Percentiles rank a stretch among this genome's conserved stretches.
phyloP scores from a whole-genome alignment of 2,888 invertebrate genomes.

The Diarsia mendica region DNA sequence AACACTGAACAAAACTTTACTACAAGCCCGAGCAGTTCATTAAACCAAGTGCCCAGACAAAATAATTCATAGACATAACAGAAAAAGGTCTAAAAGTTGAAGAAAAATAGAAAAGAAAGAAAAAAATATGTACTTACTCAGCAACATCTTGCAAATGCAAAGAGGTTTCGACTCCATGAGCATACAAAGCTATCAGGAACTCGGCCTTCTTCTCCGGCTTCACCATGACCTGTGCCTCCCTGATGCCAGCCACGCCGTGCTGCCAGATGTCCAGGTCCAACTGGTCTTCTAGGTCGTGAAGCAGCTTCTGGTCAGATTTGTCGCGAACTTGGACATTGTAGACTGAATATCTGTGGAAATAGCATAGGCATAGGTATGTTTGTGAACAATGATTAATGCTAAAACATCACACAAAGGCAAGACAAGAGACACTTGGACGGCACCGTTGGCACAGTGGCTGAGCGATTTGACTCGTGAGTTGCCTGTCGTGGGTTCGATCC shows the following conservation, averaged over 20 bases:
- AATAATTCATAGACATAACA: background rate
- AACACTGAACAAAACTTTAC: background rate
- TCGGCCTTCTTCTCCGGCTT: slow-evolving; percentile 62
- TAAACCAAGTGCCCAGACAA: background rate
- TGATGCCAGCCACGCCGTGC: slow-evolving; percentile 66
- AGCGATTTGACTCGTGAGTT: too few species aligned
- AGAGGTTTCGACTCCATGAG: slow-evolving; percentile 66
- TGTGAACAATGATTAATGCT: background rate
- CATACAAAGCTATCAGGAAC: slow-evolving; percentile 69
- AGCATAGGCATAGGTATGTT: background rate
- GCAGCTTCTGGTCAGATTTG: slow-evolving; percentile 59
- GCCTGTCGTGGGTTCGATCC: too few species aligned
- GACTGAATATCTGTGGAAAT: slow-evolving; percentile 70
- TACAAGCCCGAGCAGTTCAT: background rate
- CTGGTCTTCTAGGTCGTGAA: slow-evolving; percentile 51
- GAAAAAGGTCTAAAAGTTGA: background rate
- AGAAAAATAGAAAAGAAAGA: too few species aligned
- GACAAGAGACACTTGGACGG: too few species aligned
- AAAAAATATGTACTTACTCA: slow-evolving; percentile 62
- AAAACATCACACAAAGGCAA: background rate
- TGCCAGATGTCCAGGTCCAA: slow-evolving; percentile 75
- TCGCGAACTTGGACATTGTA: slow-evolving; percentile 69
- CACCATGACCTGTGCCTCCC: slow-evolving; percentile 75
- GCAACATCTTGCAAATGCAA: slow-evolving; percentile 72
- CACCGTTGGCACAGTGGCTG: too few species aligned